phyloP scores from a whole-genome alignment of 2,888 invertebrate genomes.

The Lagria hirta region DNA sequence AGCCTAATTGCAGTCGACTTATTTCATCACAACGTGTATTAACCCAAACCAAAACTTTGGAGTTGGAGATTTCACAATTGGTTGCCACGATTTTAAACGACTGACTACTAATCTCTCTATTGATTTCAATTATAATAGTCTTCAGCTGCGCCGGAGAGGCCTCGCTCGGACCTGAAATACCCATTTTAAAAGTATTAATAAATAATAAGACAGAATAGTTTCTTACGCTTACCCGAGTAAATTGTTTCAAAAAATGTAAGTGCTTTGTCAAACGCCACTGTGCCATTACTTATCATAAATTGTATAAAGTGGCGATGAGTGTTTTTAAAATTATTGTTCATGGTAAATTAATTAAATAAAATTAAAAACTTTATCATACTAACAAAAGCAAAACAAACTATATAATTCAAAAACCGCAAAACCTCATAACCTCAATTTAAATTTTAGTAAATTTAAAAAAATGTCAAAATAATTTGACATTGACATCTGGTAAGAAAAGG shows the following conservation, averaged over 20 bases:
- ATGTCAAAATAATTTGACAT: too few species aligned
- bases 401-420: too few species aligned
- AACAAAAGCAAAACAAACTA: too few species aligned
- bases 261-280: constrained; percentile 35
- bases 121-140: constrained; percentile 39
- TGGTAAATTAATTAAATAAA: too few species aligned
- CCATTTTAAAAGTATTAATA: constrained; percentile 5
- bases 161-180: constrained; percentile 33
- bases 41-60: constrained; percentile 38
- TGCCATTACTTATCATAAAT: constrained; percentile 43
- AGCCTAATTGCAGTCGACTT: constrained; percentile 39
- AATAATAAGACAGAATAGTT: background rate
- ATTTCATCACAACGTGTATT: constrained; percentile 46
- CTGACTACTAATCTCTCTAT: constrained; percentile 42
- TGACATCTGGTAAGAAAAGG: too few species aligned
- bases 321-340: too few species aligned
- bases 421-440: too few species aligned
- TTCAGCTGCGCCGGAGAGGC: constrained; percentile 32
- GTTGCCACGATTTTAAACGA: constrained; percentile 39
- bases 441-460: too few species aligned
- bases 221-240: constrained; percentile 31
- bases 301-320: constrained; percentile 41
- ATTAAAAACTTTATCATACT: too few species aligned
- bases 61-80: constrained; percentile 45
- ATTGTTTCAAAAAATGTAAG: constrained; percentile 32